Percentiles rank a stretch among this genome's conserved stretches.
Conservation (phyloP, 2,113 vertebrate species). For the Pteronura brasiliensis region DNA sequence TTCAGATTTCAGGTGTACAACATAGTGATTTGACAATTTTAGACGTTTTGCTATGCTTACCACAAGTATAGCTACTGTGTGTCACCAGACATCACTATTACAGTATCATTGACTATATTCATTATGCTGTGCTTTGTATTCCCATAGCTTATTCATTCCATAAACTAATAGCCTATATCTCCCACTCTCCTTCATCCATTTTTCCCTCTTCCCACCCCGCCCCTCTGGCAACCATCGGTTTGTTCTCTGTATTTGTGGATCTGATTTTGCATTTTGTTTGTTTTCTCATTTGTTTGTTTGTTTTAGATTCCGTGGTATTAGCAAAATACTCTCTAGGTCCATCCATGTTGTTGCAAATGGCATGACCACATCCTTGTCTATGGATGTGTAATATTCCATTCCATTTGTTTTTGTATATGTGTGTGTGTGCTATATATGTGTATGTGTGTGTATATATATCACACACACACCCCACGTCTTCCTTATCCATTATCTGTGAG, state of each 20-base stretch:
- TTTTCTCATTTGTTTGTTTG: not conserved
- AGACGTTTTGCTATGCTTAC: not conserved
- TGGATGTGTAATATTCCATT: not conserved
- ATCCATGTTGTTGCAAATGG: not conserved
- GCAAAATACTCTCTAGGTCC: not conserved
- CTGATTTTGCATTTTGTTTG: not conserved
- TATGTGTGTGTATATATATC: not conserved
- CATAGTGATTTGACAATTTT: not conserved
- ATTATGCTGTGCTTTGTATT: not conserved
- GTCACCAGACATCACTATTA: not conserved
- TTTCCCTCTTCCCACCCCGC: not conserved
- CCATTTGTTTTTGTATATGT: rapidly evolving
- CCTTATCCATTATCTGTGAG: not conserved
- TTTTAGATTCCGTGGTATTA: not conserved
- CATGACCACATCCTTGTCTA: not conserved
- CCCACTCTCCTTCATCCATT: not conserved
- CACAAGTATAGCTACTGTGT: not conserved
- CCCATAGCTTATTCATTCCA: not conserved
- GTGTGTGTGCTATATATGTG: not conserved
- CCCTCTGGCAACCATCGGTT: not conserved
- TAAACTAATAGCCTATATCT: not conserved
- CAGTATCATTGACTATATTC: not conserved
- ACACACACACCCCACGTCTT: not conserved
- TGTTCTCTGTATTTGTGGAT: not conserved
- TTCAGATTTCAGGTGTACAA: not conserved